Percentiles rank a stretch among this genome's conserved stretches.
Conservation (phyloP, 1,140 invertebrate genomes). For the Ladona fulva region DNA sequence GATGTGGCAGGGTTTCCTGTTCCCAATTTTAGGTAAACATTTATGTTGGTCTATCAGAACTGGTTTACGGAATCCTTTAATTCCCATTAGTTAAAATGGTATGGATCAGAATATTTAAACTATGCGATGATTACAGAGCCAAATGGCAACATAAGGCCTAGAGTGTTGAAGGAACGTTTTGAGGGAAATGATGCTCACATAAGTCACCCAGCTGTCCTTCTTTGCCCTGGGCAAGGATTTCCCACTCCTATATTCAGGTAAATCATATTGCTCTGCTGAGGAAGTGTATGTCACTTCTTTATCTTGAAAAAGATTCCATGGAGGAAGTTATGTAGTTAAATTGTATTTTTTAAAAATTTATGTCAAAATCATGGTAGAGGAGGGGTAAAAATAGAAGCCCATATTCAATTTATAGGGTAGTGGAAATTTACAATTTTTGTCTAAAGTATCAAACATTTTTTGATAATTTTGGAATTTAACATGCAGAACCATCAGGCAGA, state of each 20-base stretch:
- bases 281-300: too few relatives aligned
- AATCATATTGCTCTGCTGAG: not conserved
- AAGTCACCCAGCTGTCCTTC: slow-evolving; percentile 37
- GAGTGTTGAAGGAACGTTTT: slow-evolving; percentile 24
- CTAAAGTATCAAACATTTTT: too few relatives aligned
- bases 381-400: too few relatives aligned
- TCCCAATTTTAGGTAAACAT: slow-evolving; percentile 22
- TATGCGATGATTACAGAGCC: slow-evolving; percentile 33
- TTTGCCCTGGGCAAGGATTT: slow-evolving; percentile 37
- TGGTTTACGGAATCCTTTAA: not conserved
- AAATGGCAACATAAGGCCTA: slow-evolving; percentile 23
- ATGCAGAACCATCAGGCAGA: slow-evolving; percentile 22
- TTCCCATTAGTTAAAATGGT: not conserved
- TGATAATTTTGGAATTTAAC: not conserved
- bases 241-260: slow-evolving; percentile 35
- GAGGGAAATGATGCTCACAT: slow-evolving; percentile 21
- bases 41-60: too few relatives aligned
- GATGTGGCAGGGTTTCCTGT: slow-evolving; percentile 28
- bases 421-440: too few relatives aligned
- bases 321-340: too few relatives aligned
- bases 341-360: too few relatives aligned
- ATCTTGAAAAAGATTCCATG: too few relatives aligned
- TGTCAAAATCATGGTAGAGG: too few relatives aligned
- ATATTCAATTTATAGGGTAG: too few relatives aligned
- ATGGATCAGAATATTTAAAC: not conserved